Base-by-base conservation (phyloP, 2,797 vertebrate species). In the Notoglanidium macrostoma region DNA sequence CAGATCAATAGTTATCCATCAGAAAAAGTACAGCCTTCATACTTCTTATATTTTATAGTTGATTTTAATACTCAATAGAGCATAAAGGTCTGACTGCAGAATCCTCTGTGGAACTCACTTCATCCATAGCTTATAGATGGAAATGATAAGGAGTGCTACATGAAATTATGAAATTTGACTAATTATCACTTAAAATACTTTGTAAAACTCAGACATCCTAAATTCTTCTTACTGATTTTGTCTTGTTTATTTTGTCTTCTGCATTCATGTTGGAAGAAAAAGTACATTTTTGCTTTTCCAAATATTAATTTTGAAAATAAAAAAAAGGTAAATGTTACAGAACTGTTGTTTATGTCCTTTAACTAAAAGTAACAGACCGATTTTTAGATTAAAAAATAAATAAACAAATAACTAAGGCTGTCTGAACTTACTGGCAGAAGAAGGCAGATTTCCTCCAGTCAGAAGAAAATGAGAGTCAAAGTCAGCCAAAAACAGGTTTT, bases 1-100 rank as follows among this genome's bases (percentile, higher is more conserved):
- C 23, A 55, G 88, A 92, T 94, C 91, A 90, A 93, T 92, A 92
- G 57, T 89, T 88, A 92, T 93, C 91, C 26, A 67, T 92, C 92
- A 89, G 67, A 51, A 88, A 88, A 89, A 90, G 74, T 54, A 73
- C 83, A 83, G 51, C 44, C n/a, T 67, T 85, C 70, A 80, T 88
- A 88, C 89, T 73, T 85, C 49, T 63, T 78, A 84, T 51, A 86
- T 86, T 86, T 76, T 68, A 46, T 57, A 87, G 46, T 76, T 83
- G 55, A 85, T 89, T 85, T 70, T 59, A 61, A 87, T 55, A 59
- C 55, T 72, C 46, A 55, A 0, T 40, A 35, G 11, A 49, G 49
- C 15, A 35, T 40, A 68, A 17, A 7, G 29, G 21, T 35, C 49
- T 84, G 59, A 82, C 40, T 82, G 59, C 59, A 82, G 19, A 29